phyloP scores from a whole-genome alignment of 2,797 vertebrate species.

The Ficedula albicollis region DNA sequence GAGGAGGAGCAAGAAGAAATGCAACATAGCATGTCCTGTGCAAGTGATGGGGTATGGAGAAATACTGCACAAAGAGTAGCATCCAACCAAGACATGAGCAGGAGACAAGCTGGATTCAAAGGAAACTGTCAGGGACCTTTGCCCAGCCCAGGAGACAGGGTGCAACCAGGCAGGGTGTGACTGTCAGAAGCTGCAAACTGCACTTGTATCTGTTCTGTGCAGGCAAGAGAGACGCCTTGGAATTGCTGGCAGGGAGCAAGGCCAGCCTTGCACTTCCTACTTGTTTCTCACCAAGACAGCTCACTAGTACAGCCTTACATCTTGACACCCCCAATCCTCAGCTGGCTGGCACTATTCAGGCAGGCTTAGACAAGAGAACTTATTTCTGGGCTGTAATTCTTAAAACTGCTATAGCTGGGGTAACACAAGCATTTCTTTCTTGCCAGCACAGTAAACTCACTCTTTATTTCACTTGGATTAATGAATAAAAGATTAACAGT shows the following conservation, averaged over 20 bases:
- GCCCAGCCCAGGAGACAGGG: not conserved
- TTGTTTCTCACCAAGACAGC: not conserved
- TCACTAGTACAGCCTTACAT: too few species aligned
- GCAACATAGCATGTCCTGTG: not conserved
- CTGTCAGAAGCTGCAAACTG: not conserved
- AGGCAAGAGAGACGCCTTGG: not conserved
- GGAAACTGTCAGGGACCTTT: not conserved
- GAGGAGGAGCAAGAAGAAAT: not conserved
- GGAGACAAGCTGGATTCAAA: not conserved
- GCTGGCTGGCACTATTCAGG: not conserved
- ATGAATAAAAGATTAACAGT: not conserved
- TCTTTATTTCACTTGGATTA: not conserved
- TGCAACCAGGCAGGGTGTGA: accelerated
- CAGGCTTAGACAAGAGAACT: not conserved
- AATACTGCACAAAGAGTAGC: not conserved
- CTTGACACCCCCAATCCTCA: not conserved
- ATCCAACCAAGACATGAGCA: not conserved
- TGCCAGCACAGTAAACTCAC: not conserved
- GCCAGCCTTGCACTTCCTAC: not conserved
- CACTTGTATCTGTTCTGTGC: not conserved
- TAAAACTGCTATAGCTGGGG: not conserved
- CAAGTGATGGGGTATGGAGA: not conserved
- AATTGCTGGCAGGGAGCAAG: not conserved
- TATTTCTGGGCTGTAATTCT: not conserved
- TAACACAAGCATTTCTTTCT: not conserved